Percentiles rank a stretch among this genome's conserved stretches.
Conservation (phyloP, 2,888 invertebrate genomes). For the Drosophila prostipennis region DNA sequence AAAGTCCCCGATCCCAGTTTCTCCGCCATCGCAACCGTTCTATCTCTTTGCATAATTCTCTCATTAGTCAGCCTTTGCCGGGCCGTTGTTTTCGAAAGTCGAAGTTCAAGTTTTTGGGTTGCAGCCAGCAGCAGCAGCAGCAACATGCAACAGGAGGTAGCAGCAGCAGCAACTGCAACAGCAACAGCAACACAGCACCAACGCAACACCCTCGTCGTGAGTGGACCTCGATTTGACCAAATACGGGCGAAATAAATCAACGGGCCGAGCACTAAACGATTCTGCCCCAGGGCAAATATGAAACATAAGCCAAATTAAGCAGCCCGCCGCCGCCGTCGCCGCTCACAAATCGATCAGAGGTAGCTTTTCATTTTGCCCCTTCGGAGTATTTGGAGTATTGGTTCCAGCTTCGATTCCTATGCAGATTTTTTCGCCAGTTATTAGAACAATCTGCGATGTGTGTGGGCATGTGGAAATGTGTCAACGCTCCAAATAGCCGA, state of each 20-base stretch:
- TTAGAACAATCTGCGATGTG: constrained; percentile 48
- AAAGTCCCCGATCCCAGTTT: constrained; percentile 27
- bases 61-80: constrained; percentile 68
- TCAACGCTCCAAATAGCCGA: constrained; percentile 60
- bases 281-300: constrained; percentile 60
- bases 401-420: constrained; percentile 15
- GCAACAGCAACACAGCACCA: constrained; percentile 15
- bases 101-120: constrained; percentile 68
- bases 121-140: constrained; percentile 17
- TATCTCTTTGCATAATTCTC: constrained; percentile 73
- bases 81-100: constrained; percentile 67
- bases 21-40: constrained; percentile 55
- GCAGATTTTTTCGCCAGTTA: constrained; percentile 20
- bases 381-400: background rate
- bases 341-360: constrained; percentile 72
- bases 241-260: constrained; percentile 56
- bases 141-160: constrained; percentile 27
- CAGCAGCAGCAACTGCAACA: constrained; percentile 36
- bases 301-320: constrained; percentile 64
- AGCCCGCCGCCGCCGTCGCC: constrained; percentile 13
- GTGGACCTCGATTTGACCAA: constrained; percentile 42
- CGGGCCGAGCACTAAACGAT: constrained; percentile 51
- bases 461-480: constrained; percentile 70
- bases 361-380: constrained; percentile 1
- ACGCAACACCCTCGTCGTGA: constrained; percentile 42